These are phyloP conservation scores for Takifugu bimaculatus DNA, from an alignment of 2,113 vertebrate genomes.

Conservation along the genomic window DNA sequence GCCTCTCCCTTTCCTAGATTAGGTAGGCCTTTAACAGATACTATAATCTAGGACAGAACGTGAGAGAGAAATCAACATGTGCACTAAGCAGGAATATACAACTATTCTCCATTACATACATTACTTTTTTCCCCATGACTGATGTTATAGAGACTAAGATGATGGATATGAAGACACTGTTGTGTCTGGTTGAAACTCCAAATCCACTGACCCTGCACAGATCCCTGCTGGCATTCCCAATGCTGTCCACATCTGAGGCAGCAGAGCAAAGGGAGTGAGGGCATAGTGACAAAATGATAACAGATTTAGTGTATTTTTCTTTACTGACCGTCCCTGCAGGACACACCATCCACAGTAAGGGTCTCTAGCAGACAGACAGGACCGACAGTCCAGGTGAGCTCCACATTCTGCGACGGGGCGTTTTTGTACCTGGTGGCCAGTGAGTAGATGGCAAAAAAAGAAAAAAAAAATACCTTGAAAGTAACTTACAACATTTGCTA, in stretches of 20 bases:
- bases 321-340: slow-evolving; percentile 86
- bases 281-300: not conserved
- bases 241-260: slow-evolving; percentile 81
- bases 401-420: slow-evolving; percentile 89
- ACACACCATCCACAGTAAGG: slow-evolving; percentile 98
- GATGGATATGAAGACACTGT: slow-evolving; percentile 81
- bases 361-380: slow-evolving; percentile 84
- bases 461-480: not conserved
- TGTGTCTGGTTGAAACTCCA: slow-evolving; percentile 87
- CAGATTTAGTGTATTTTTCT: too few relatives aligned
- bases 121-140: slow-evolving; percentile 87
- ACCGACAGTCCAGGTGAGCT: slow-evolving; percentile 80
- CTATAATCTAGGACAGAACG: slow-evolving; percentile 75
- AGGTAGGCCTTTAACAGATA: slow-evolving; percentile 83
- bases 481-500: too few relatives aligned
- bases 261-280: not conserved
- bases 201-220: slow-evolving; percentile 83
- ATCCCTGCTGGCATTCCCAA: slow-evolving; percentile 80
- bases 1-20: slow-evolving; percentile 78
- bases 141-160: slow-evolving; percentile 84
- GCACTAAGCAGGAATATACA: not conserved
- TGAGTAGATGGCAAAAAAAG: not conserved
- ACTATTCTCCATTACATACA: slow-evolving; percentile 64
- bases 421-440: slow-evolving; percentile 75
- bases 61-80: not conserved